Percentiles rank a stretch among this genome's conserved stretches.
Evolutionary conservation across 2,888 invertebrate species (phyloP).

Genomic region (Ornithoptera alexandrae): DNA sequence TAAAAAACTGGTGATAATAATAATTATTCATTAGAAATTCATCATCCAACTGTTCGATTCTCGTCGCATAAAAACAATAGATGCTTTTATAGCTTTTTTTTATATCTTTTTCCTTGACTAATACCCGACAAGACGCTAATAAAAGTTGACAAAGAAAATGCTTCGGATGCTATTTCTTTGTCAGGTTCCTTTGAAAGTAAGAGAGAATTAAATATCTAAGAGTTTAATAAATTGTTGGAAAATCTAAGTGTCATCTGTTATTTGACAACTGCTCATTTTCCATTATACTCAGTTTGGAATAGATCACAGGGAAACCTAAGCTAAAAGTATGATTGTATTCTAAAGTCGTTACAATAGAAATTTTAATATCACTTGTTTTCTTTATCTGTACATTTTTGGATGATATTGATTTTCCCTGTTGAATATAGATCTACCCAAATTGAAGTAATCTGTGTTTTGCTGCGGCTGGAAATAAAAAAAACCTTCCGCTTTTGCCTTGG

Average conservation of each 20-base stretch:
- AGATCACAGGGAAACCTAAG: background rate
- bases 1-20: background rate
- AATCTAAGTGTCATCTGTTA: background rate
- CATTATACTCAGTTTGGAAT: background rate
- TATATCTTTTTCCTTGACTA: slow-evolving; percentile 13
- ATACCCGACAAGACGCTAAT: slow-evolving; percentile 22
- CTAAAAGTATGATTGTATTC: background rate
- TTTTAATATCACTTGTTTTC: background rate
- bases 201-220: slow-evolving; percentile 6
- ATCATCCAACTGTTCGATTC: slow-evolving; percentile 6
- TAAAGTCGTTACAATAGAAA: background rate
- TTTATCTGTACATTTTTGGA: background rate
- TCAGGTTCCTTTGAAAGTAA: slow-evolving; percentile 8
- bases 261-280: background rate
- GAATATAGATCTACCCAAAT: too few relatives aligned
- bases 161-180: slow-evolving; percentile 20
- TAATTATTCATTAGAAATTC: slow-evolving; percentile 3
- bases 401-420: too few relatives aligned
- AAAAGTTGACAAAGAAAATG: slow-evolving; percentile 23
- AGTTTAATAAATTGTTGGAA: slow-evolving; percentile 7
- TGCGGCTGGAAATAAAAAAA: too few relatives aligned
- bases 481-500: too few relatives aligned
- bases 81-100: background rate
- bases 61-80: slow-evolving; percentile 11
- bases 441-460: too few relatives aligned